Base-by-base conservation (phyloP, 2,888 invertebrate genomes). In the Macrophya annulata region DNA sequence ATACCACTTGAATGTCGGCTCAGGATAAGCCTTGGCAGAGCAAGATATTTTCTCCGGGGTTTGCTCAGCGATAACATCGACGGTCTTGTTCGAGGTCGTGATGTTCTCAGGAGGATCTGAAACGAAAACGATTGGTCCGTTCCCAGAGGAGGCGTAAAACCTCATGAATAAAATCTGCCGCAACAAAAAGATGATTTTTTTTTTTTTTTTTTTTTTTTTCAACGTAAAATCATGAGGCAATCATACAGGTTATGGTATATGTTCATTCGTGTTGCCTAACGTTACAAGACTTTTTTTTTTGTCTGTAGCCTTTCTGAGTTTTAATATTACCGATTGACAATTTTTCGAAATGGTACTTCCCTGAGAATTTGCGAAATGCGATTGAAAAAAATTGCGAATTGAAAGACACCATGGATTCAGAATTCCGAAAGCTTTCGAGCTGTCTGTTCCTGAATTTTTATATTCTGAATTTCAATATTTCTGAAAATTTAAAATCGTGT, bases 101-200 rank as follows among this genome's bases (percentile, higher is more conserved):
- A 98, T 96, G 90, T 97, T 97, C 92, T 98, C 97, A n/a, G 98
- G 98, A 87, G 97, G 96, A 94, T 96, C 97, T 97, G 92, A 40
- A 91, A 88, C 59, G 59, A 59, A 62, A 59, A 62, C 43, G 40
- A 81, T 51, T 55, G 6, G n/a, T 51, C n/a, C 31, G 37, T 31
- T 55, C 77, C 77, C 55, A 15, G 0, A 31, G 77, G 77, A 68
- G 25, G 17, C 17, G 17, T 68, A 17, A 68, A 68, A 68, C 37
- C 68, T 37, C 68, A 68, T 25, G 68, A 68, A 68, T 68, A 37
- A 62, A 62, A 62, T 25, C 62, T 62, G 10, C 62, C 25, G 25
- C 25, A 62, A 25, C 25, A 12, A 4, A 21, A 25, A 12, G 62
- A 25, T 62, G 10, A 25, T 62, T 25, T 25, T 62, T 48, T n/a